Evolutionary conservation across 2,113 vertebrate species (phyloP), one percentile per base, ranked within the genome.

Genomic region (Gnathonemus longibarbis): DNA sequence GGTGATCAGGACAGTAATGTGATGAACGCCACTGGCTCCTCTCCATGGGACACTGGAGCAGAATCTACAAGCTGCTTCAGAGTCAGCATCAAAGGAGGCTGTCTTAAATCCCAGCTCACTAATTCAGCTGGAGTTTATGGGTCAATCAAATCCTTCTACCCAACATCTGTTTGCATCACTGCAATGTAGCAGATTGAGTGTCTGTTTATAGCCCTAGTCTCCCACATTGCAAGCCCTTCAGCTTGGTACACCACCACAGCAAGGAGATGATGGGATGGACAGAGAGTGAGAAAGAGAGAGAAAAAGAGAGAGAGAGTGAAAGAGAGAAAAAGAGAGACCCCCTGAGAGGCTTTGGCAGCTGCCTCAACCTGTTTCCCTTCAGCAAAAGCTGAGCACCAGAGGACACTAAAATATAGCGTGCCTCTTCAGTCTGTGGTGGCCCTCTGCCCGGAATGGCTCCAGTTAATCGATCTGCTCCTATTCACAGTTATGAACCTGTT

Each of bases 341-440:
- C 5, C 70, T 17, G 15, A 77, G 86, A 50, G 13, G 46, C 13
- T 19, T 15, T 31, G 39, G 21, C 35, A 49, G n/a, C 62, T 4
- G n/a, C 58, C 46, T n/a, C 45, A 31, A 62, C 15, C 46, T 19
- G 21, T 13, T 45, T 27, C 88, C 11, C n/a, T 45, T 70, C 19
- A 86, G 45, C 56, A 31, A n/a, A 85, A 90, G 89, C 90, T 84
- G 92, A 92, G 90, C 91, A 53, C 89, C 15, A 0, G 90, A 17
- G 90, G 89, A 92, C 92, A 91, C 86, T 45, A 21, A 45, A 21
- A 45, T 13, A 88, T 49, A 86, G 91, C 88, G 87, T 92, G 91
- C 91, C 86, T 89, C 88, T 89, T 84, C 91, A 91, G 93, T 92
- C 91, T 88, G 84, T 84, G 27, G 19, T 94, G 93, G 93, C 93